Percentiles rank a stretch among this genome's conserved stretches.
These are phyloP conservation scores for Echiichthys vipera DNA, from an alignment of 2,797 vertebrate genomes.

Conservation along the genomic window DNA sequence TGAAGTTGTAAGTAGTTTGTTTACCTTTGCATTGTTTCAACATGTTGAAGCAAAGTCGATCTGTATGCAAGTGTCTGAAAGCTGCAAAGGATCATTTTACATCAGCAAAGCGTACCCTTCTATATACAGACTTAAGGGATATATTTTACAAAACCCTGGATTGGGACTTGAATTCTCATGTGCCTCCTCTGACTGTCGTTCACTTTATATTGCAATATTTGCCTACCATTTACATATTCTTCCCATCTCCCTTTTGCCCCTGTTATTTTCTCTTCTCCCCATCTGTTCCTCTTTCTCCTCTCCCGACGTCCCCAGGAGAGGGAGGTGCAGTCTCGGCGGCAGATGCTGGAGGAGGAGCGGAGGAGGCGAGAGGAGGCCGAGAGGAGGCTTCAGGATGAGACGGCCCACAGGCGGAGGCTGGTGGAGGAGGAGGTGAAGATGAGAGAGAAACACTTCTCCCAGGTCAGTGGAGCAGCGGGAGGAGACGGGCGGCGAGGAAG, in stretches of 20 bases:
- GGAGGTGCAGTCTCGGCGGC: conserved; percentile 90
- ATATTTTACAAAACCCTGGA: conserved; percentile 79
- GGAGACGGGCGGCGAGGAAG: conserved; percentile 35
- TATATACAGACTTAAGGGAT: conserved; percentile 69
- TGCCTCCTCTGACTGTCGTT: conserved; percentile 69
- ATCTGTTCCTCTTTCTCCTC: conserved; percentile 63
- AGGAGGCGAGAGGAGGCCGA: conserved; percentile 93
- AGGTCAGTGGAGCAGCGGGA: conserved; percentile 84
- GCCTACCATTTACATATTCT: conserved; percentile 80
- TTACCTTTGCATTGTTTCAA: conserved; percentile 64
- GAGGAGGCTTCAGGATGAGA: conserved; percentile 91
- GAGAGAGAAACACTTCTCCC: conserved; percentile 95
- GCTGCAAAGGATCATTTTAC: conserved; percentile 76
- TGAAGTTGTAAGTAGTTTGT: conserved; percentile 51
- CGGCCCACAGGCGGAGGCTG: conserved; percentile 90
- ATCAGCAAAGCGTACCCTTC: conserved; percentile 77
- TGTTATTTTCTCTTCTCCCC: conserved; percentile 61
- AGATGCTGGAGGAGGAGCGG: conserved; percentile 94
- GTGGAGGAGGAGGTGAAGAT: conserved; percentile 98
- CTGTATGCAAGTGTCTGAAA: conserved; percentile 71
- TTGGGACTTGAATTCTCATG: conserved; percentile 74
- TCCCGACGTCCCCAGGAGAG: conserved; percentile 86
- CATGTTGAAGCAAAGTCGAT: conserved; percentile 66
- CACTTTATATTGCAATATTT: conserved; percentile 84
- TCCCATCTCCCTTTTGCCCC: conserved; percentile 64